A percentile compares a stretch with the other conserved stretches of the same genome.
phyloP scores from a whole-genome alignment of 1,140 invertebrate species.

The Apocrypta bakeri region DNA sequence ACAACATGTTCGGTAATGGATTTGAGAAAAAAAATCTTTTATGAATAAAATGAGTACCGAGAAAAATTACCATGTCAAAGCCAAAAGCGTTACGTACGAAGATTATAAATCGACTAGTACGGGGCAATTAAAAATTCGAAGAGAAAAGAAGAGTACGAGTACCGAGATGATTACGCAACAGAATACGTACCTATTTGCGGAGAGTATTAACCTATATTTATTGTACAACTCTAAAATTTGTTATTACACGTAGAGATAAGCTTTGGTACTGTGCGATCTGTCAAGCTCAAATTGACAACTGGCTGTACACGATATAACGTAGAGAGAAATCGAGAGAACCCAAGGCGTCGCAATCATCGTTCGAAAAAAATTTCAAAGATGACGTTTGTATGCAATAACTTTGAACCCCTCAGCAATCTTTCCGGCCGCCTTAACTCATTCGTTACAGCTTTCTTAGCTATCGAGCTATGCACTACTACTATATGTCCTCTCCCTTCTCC shows the following conservation, averaged over 20 bases:
- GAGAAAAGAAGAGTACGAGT: background rate
- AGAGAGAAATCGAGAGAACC: too few species aligned
- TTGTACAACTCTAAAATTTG: too few species aligned
- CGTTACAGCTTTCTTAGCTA: conserved; percentile 9
- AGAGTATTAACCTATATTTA: background rate
- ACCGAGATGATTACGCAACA: background rate
- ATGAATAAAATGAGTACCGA: background rate
- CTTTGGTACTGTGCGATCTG: too few species aligned
- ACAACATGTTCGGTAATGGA: too few species aligned
- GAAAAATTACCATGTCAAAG: background rate
- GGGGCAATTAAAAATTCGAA: background rate
- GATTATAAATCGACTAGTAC: background rate
- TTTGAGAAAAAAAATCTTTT: background rate
- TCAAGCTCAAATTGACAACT: too few species aligned
- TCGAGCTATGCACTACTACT: too few species aligned
- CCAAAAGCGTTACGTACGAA: background rate
- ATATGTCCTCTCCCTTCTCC: conserved; percentile 48
- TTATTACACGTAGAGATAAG: too few species aligned
- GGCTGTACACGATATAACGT: too few species aligned
- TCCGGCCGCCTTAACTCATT: background rate
- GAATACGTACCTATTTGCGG: background rate
- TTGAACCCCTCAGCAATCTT: too few species aligned
- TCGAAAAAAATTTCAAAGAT: too few species aligned
- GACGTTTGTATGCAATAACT: too few species aligned
- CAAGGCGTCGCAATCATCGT: too few species aligned